phyloP scores from a whole-genome alignment of 2,113 vertebrate species.

The Lycaon pictus region DNA sequence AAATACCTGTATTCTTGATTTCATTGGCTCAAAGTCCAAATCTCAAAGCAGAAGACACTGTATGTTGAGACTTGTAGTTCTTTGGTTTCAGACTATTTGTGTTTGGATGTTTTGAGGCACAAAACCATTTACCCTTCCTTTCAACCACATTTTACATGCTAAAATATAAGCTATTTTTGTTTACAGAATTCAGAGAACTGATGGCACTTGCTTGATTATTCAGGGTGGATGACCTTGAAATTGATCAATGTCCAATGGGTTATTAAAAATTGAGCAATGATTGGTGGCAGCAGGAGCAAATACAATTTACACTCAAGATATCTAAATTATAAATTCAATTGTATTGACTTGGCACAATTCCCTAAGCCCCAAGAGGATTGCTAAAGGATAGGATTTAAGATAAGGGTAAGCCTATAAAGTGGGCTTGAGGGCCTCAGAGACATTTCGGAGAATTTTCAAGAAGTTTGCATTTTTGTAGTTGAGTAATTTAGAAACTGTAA shows the following conservation, averaged over 20 bases:
- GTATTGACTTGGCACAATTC: conserved; percentile 65
- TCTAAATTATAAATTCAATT: conserved; percentile 78
- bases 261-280: conserved; percentile 82
- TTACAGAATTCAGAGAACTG: neutral
- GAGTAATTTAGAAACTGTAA: conserved; percentile 26
- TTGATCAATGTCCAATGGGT: conserved; percentile 70
- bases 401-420: neutral
- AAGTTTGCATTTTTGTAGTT: neutral
- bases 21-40: neutral
- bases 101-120: neutral
- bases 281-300: conserved; percentile 68
- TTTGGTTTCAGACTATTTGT: neutral
- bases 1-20: neutral
- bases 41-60: neutral
- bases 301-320: conserved; percentile 68
- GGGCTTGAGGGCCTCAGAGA: neutral
- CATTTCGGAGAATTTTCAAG: neutral
- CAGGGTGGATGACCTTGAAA: conserved; percentile 70
- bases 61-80: neutral
- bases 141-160: neutral
- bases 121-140: neutral
- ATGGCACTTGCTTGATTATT: conserved; percentile 66
- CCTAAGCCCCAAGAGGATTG: neutral
- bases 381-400: neutral
- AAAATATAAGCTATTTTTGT: neutral